phyloP scores from a whole-genome alignment of 2,888 invertebrate species.

The Proisotoma minuta region DNA sequence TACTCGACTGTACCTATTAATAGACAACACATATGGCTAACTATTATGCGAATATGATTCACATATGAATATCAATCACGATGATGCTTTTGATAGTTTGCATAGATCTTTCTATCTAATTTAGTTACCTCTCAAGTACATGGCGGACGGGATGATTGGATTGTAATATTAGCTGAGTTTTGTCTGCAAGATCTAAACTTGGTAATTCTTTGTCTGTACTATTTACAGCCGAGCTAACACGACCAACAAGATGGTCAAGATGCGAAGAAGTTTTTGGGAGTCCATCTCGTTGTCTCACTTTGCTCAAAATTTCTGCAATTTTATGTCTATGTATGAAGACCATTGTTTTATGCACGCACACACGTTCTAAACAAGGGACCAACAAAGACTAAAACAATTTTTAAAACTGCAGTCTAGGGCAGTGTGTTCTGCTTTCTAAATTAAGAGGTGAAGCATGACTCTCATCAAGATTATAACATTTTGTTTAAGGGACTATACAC shows the following conservation, averaged over 20 bases:
- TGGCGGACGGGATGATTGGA: conserved; percentile 44
- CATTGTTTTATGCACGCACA: no score
- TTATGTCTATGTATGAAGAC: no score
- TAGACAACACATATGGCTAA: not conserved
- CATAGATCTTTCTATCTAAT: not conserved
- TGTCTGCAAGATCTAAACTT: conserved; percentile 38
- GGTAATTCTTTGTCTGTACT: conserved; percentile 25
- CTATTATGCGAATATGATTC: not conserved
- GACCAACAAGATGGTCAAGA: conserved; percentile 40
- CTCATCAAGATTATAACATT: no score
- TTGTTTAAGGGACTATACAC: no score
- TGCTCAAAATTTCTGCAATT: conserved; percentile 23
- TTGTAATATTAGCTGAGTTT: conserved; percentile 43
- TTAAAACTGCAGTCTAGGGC: no score
- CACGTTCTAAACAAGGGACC: no score
- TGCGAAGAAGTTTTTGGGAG: conserved; percentile 31
- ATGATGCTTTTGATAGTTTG: no score
- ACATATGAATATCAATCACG: not conserved
- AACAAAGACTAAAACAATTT: no score
- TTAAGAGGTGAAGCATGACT: no score
- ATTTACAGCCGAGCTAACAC: conserved; percentile 13
- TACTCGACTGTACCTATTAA: not conserved
- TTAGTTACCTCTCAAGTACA: conserved; percentile 39
- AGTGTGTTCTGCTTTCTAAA: no score
- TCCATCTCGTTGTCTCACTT: conserved; percentile 31